Evolutionary conservation across 35 echinoderm and acorn worm species (phyloP).

Genomic region (Lytechinus pictus): DNA sequence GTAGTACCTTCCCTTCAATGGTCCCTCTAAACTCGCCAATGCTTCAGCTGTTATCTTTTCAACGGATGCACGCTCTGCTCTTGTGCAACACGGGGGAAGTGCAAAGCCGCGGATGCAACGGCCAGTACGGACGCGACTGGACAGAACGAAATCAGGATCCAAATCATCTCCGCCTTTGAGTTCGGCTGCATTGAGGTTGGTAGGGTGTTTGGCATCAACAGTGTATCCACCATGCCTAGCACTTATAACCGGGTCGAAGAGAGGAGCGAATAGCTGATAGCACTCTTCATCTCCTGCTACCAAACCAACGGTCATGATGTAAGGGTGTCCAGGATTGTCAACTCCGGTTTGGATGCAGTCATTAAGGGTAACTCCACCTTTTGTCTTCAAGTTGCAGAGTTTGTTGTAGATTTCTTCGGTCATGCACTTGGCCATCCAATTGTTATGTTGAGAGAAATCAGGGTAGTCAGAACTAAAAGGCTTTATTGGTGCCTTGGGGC

Average conservation of each 20-base stretch:
- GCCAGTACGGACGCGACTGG: constrained; percentile 95
- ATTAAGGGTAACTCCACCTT: constrained; percentile 76
- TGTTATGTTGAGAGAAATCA: constrained; percentile 90
- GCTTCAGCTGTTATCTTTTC: constrained; percentile 77
- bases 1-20: constrained; percentile 89
- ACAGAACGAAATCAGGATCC: constrained; percentile 93
- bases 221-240: constrained; percentile 78
- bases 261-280: constrained; percentile 82
- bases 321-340: constrained; percentile 97
- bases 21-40: constrained; percentile 67
- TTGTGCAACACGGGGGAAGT: constrained; percentile 79
- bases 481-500: constrained; percentile 64
- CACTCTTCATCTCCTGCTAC: constrained; percentile 98
- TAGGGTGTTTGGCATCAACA: constrained; percentile 80
- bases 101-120: constrained; percentile 81
- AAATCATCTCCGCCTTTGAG: constrained; percentile 82
- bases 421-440: constrained; percentile 84
- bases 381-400: constrained; percentile 72
- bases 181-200: constrained; percentile 75
- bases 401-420: constrained; percentile 87
- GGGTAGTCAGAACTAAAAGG: constrained; percentile 82
- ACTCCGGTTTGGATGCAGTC: constrained; percentile 95
- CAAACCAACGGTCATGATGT: constrained; percentile 95
- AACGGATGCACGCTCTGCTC: constrained; percentile 74
- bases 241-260: constrained; percentile 93